Base-by-base conservation (phyloP, 2,797 vertebrate species). In the Oryzias dopingdopingensis region DNA sequence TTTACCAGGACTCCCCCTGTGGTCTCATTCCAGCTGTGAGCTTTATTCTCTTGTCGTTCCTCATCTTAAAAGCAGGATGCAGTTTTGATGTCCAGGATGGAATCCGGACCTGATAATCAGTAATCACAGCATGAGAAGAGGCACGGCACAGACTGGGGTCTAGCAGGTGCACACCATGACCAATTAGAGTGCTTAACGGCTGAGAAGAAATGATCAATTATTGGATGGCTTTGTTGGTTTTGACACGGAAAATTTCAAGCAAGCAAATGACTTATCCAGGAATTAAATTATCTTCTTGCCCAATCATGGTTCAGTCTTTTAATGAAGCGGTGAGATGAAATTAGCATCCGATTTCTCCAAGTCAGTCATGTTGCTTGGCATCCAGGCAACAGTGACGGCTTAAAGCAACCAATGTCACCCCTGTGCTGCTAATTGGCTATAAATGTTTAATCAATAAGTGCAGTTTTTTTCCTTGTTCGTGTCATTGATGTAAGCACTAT, bases 31-130 rank as follows among this genome's bases (percentile, higher is more conserved):
- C 32, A n/a, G 56, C 76, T 78, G 70, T 41, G 72, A 71, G 66
- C 41, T 20, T 32, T 40, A 12, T 53, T 67, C 61, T 70, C 56
- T 52, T 17, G 53, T 50, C 54, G 52, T 24, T 67, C 65, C 55
- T 64, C 43, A 52, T 71, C 54, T 59, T 55, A 49, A 61, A 62
- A 42, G 54, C 23, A 41, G 61, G 56, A 53, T 18, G 29, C 44
- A 26, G 56, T 56, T 72, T 79, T 46, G 69, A 68, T 48, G 69
- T 72, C 58, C 73, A 51, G 22, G 57, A 20, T 73, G 71, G 65
- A 77, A 70, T 79, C 62, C 69, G 65, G 81, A 86, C 70, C 56
- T 49, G 59, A 72, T 73, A 63, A 84, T 88, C 88, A 72, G 87
- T 87, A 80, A 76, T 67, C 69, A 44, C 74, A 77, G 64, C 4